Base-by-base conservation (phyloP, 2,797 vertebrate genomes). In the Balearica regulorum region DNA sequence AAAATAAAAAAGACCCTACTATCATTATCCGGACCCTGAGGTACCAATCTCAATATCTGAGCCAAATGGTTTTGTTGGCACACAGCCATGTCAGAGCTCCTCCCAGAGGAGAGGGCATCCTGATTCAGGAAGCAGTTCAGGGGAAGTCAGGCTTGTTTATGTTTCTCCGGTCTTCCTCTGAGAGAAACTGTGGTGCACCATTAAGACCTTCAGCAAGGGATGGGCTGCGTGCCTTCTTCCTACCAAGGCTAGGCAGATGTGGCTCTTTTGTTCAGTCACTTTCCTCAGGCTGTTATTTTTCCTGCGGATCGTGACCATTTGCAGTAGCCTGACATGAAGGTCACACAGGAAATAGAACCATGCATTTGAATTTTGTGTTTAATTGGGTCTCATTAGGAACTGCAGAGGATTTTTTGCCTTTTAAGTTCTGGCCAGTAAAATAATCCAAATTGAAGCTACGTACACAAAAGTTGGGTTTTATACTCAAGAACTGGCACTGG, bases 191-290 rank as follows among this genome's bases (percentile, higher is more conserved):
- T 65, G 69, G 64, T 39, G 54, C 69, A 53, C 57, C 82, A 62
- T 71, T 86, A 93, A 79, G 68, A 49, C 57, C 6, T 5, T 51
- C 69, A 87, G 84, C 90, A 87, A 46, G 55, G 75, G 48, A 85
- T 79, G 54, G 54, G 62, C 62, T 89, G 39, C 14, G 21, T 54
- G 84, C 84, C 58, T 86, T 57, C 91, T 54, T 94, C 85, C 58
- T 70, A 81, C 76, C 69, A 69, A 44, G 21, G 80, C 69, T 1
- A 87, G 72, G 41, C 64, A 95, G 79, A 91, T 93, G 79, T 80
- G 87, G n/a, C 54, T 77, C 89, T 95, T 96, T 95, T 95, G 84
- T 95, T 96, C 85, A 60, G 35, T 43, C 82, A 71, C 83, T 94
- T 91, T 92, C 69, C 76, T 65, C 88, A 71, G 66, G 58, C 90